Evolutionary conservation across 1,140 invertebrate species (phyloP).

Genomic region (Drusus annulatus): DNA sequence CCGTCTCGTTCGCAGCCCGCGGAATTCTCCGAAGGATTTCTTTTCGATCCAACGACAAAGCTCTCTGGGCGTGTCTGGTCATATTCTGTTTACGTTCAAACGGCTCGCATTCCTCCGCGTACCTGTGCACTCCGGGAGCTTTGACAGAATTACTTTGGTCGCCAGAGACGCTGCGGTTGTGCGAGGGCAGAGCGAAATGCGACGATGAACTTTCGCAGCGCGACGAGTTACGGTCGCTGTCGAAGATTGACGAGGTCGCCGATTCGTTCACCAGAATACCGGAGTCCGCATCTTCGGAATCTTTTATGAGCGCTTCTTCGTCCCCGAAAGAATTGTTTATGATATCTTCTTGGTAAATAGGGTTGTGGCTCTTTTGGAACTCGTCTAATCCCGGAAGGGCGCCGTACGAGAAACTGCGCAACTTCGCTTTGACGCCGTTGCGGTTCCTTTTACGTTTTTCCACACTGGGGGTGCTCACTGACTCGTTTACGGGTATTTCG

Average conservation of each 20-base stretch:
- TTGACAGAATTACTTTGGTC: slow-evolving; percentile 65
- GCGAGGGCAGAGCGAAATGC: slow-evolving; percentile 65
- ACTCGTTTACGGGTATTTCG: slow-evolving; percentile 58
- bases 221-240: slow-evolving; percentile 74
- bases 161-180: slow-evolving; percentile 68
- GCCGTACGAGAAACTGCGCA: slow-evolving; percentile 84
- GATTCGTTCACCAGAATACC: slow-evolving; percentile 84
- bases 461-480: slow-evolving; percentile 33
- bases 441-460: slow-evolving; percentile 63
- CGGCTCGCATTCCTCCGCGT: slow-evolving; percentile 48
- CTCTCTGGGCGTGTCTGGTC: slow-evolving; percentile 67
- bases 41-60: slow-evolving; percentile 70
- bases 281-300: slow-evolving; percentile 80
- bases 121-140: slow-evolving; percentile 22
- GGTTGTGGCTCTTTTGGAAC: slow-evolving; percentile 76
- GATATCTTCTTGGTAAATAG: slow-evolving; percentile 73
- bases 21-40: slow-evolving; percentile 71
- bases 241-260: slow-evolving; percentile 77
- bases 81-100: slow-evolving; percentile 65
- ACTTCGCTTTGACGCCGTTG: slow-evolving; percentile 73
- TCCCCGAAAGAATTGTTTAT: slow-evolving; percentile 72
- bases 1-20: slow-evolving; percentile 63
- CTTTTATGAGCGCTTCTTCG: slow-evolving; percentile 73
- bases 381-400: slow-evolving; percentile 81
- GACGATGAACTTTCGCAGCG: slow-evolving; percentile 73